Base-by-base conservation (phyloP, 2,113 vertebrate genomes). In the Ctenodactylus gundi region DNA sequence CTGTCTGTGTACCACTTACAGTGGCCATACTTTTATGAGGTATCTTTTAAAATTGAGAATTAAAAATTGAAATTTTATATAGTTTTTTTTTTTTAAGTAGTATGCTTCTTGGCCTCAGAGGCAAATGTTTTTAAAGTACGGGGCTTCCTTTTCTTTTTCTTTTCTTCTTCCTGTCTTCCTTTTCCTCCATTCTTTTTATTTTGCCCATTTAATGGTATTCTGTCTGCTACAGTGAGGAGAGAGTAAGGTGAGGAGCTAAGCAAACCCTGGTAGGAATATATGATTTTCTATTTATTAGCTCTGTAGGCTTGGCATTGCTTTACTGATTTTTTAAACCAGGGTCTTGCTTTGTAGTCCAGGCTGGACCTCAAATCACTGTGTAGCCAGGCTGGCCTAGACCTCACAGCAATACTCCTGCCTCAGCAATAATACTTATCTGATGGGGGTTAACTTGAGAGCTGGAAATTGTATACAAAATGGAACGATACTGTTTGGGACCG, bases 51-150 rank as follows among this genome's bases (percentile, higher is more conserved):
- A 88, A 58, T 41, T 39, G 75, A 94, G 84, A 44, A 75, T 83
- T 89, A 70, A 94, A 89, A 44, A 82, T 17, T 17, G n/a, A 92
- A 86, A 17, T 49, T 90, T 78, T 58, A 49, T 25, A 44, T 41
- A 75, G 72, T 1, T 75, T 80, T 11, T 1, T 75, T 80, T 11
- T 64, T 72, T 85, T 70, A 67, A 87, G 41, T 82, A 44, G 84
- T 87, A 36, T 31, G 49, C 12, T 93, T 89, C 34, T 80, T 89
- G 84, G 51, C 23, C 67, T 95, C 68, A 72, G n/a, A 75, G 64
- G 29, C 51, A 91, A 83, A 20, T 25, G 7, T 70, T 83, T 95
- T 95, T 65, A 41, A 27, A 85, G 82, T 92, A 23, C 13, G 29
- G 29, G 21, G 17, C 17, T 70, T 14, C 23, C 39, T 80, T 41